Evolutionary conservation across 1,140 invertebrate species (phyloP), one percentile per base, ranked within the genome.

Genomic region (Diuraphis noxia): DNA sequence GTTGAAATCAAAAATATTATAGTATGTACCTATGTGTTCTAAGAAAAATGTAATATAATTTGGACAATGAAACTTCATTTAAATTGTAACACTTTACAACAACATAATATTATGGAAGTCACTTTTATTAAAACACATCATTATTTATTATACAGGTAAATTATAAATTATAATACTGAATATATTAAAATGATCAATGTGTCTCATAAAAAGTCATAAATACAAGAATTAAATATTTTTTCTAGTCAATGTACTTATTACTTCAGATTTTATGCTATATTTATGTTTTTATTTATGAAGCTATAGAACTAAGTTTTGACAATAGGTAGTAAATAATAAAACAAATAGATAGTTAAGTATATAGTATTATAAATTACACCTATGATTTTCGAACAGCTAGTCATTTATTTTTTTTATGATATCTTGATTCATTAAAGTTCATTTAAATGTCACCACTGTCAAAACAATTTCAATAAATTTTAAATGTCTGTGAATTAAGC

Each of bases 361-460:
- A 63, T 63, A n/a, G 0, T 63, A 3, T n/a, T 63, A 17, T 63
- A 72, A n/a, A 72, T 17, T 13, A 63, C 13, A 72, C 30, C 13
- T 72, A n/a, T 72, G 56, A 13, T 72, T 72, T 72, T 72, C 1
- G 5, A 72, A 72, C 5, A 5, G 30, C n/a, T 72, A n/a, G 13
- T 72, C 10, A n/a, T 72, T 72, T 25, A 13, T 72, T 52, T 52
- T 72, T 63, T 63, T 30, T 25, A 82, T 79, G 0, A 82, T 82
- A 19, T 82, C 43, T 6, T 49, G 21, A 38, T 86, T 36, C 46
- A 36, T 43, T 52, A 86, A 86, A 86, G 85, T 86, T 86, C 85
- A 86, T 38, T 86, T 86, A 86, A 86, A 86, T 86, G 85, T 86
- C 85, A 49, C 23, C 34, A 36, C 36, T 46, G 23, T 34, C 43